Evolutionary conservation across 2,888 invertebrate species (phyloP), one percentile per base, ranked within the genome.

Genomic region (Drosophila meridiana): DNA sequence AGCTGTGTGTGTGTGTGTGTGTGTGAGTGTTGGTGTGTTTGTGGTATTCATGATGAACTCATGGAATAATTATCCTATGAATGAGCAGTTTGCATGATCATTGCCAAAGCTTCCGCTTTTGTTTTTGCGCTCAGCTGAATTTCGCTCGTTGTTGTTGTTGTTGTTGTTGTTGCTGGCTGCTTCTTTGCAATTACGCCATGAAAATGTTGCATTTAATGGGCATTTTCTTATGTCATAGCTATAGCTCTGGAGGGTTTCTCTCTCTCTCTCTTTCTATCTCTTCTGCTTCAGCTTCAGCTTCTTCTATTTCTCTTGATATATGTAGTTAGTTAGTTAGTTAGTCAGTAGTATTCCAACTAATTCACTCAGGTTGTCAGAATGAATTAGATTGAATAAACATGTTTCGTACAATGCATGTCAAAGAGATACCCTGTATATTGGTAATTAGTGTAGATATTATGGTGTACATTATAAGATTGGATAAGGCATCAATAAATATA

Each of bases 31-130:
- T 20, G 63, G 40, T 55, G 48, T 66, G 53, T 61, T 14, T 55
- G 47, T 72, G 42, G 75, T 76, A 69, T 58, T 76, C 62, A 61
- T 73, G 77, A 84, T 87, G 87, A 86, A 83, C 90, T 88, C 89
- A 91, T 91, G 89, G 89, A 91, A 89, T 89, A 90, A 91, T 91
- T 90, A 91, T 90, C 80, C 89, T 87, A 87, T 89, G 90, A 90
- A 85, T 88, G 86, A 90, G 87, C 89, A 84, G 86, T 87, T 91
- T 91, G 88, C 90, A 91, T 89, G 91, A 82, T 86, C 89, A 86
- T 85, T 87, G 84, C 86, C 88, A 82, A 78, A 88, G 90, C 91
- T 90, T 90, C 91, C 89, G 89, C 89, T 90, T 88, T 91, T 83
- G 89, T 87, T 89, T 87, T 81, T 81, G 74, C 72, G 76, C 69